These are phyloP conservation scores for Aphelinus certus DNA, from an alignment of 1,140 invertebrate species.

Conservation along the genomic window DNA sequence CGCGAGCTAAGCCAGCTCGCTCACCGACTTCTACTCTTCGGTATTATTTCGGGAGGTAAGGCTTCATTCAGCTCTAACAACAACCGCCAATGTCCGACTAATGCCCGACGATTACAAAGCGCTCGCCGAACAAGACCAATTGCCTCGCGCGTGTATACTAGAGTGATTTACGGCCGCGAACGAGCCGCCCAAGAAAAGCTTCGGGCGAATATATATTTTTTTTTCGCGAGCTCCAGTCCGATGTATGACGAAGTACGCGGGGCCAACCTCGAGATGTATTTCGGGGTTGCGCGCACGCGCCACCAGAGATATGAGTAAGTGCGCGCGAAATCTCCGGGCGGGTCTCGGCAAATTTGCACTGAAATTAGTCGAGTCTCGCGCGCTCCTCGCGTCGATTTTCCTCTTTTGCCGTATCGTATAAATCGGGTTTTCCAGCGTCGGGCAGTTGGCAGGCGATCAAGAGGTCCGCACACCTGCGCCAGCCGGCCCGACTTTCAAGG, in stretches of 20 bases:
- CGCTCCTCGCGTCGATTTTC: conserved; percentile 30
- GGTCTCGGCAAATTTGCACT: conserved; percentile 51
- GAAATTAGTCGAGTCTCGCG: conserved; percentile 46
- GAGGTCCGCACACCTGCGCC: conserved; percentile 38
- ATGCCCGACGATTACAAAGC: conserved; percentile 13
- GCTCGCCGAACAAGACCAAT: neutral
- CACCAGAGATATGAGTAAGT: conserved; percentile 5
- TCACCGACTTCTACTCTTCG: conserved; percentile 6
- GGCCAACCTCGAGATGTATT: conserved; percentile 1
- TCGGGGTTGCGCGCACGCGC: conserved; percentile 4
- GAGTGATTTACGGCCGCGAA: too few relatives aligned
- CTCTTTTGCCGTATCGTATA: too few relatives aligned
- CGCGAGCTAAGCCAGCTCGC: neutral
- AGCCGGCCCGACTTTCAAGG: conserved; percentile 26
- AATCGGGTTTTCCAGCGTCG: neutral
- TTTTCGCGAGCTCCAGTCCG: neutral
- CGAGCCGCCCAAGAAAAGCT: too few relatives aligned
- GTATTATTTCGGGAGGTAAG: conserved; percentile 42
- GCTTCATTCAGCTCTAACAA: conserved; percentile 24
- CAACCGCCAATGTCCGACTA: conserved; percentile 27
- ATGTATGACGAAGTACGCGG: neutral
- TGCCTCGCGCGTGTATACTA: too few relatives aligned
- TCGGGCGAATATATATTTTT: too few relatives aligned
- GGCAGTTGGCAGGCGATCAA: conserved; percentile 41
- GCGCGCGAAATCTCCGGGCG: conserved; percentile 14